phyloP scores from a whole-genome alignment of 2,888 invertebrate genomes.

The Ellobium chinense region DNA sequence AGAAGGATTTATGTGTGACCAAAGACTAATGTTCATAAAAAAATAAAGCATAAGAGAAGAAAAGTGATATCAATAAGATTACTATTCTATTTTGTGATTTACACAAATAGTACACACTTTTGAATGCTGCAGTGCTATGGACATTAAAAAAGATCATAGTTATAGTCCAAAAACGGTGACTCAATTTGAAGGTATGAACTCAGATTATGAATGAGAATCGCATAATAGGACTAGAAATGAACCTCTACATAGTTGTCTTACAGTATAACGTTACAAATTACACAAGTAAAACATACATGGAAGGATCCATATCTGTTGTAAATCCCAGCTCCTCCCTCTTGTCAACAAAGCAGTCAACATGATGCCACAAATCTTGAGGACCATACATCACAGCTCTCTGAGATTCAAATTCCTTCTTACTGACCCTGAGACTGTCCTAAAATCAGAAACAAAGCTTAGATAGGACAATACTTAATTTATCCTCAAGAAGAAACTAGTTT shows the following conservation, averaged over 20 bases:
- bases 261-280: neutral
- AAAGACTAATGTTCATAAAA: too few relatives aligned
- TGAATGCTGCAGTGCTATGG: too few relatives aligned
- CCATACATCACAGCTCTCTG: slow-evolving; percentile 90
- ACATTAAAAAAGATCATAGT: too few relatives aligned
- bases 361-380: slow-evolving; percentile 93
- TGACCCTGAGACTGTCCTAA: slow-evolving; percentile 86
- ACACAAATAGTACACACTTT: too few relatives aligned
- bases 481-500: neutral
- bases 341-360: slow-evolving; percentile 92
- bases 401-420: slow-evolving; percentile 91
- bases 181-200: too few relatives aligned
- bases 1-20: too few relatives aligned
- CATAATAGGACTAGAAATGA: too few relatives aligned
- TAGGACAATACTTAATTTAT: neutral
- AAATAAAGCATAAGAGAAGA: too few relatives aligned
- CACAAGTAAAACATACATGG: slow-evolving; percentile 76
- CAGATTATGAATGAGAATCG: too few relatives aligned
- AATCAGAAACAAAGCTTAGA: neutral
- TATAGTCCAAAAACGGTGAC: too few relatives aligned
- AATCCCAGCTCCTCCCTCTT: slow-evolving; percentile 87
- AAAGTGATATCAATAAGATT: too few relatives aligned
- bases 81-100: too few relatives aligned
- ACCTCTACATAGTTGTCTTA: neutral
- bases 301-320: slow-evolving; percentile 79